Conservation (phyloP, 2,888 invertebrate species). For the Netelia inedita region DNA sequence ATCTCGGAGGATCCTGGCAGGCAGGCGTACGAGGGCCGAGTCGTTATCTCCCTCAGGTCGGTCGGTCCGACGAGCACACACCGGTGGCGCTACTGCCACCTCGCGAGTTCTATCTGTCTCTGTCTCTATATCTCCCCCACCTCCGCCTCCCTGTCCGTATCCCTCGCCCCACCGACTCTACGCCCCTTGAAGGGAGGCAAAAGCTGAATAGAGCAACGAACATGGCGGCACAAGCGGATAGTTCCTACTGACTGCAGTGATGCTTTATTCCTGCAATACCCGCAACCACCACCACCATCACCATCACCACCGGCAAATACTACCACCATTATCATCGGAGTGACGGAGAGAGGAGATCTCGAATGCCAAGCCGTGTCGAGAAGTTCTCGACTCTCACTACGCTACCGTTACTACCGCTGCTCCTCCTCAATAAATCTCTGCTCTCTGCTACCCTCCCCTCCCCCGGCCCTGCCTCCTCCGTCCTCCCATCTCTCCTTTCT, state of each 20-base stretch:
- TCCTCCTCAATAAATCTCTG: conserved; percentile 79
- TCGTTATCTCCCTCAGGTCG: conserved; percentile 75
- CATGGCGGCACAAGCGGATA: conserved; percentile 23
- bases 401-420: conserved; percentile 41
- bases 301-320: conserved; percentile 62
- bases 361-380: conserved; percentile 68
- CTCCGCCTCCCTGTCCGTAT: conserved; percentile 6
- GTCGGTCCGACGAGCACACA: conserved; percentile 41
- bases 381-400: conserved; percentile 77
- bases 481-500: conserved; percentile 35
- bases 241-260: conserved; percentile 43
- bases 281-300: conserved; percentile 57
- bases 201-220: conserved; percentile 25
- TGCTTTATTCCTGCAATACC: conserved; percentile 45
- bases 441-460: conserved; percentile 52
- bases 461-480: conserved; percentile 63
- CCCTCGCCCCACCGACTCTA: neutral
- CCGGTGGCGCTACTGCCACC: conserved; percentile 62
- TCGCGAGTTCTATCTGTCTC: conserved; percentile 67
- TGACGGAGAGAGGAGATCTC: conserved; percentile 26
- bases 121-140: conserved; percentile 11
- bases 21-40: conserved; percentile 65
- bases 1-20: conserved; percentile 76
- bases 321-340: conserved; percentile 65
- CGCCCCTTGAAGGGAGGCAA: conserved; percentile 25